Conservation (phyloP, 2,797 vertebrate species). For the Momotus momota region DNA sequence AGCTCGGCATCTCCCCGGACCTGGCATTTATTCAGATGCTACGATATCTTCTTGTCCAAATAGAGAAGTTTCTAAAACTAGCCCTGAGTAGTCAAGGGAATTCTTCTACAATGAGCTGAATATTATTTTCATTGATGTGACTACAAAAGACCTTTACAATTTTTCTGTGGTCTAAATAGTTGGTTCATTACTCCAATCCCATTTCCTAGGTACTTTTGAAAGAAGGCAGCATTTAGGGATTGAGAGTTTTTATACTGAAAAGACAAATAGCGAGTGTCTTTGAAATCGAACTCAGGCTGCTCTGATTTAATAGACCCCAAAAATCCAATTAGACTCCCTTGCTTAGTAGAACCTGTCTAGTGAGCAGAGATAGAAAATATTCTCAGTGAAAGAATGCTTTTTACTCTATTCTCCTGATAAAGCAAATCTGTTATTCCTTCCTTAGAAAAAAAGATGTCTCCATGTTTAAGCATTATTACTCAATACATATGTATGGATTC, state of each 20-base stretch:
- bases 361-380: background rate
- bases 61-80: conserved; percentile 22
- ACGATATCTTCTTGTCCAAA: conserved; percentile 8
- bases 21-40: conserved; percentile 20
- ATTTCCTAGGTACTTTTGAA: conserved; percentile 54
- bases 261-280: conserved; percentile 47
- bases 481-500: background rate
- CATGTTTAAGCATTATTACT: background rate
- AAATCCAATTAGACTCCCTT: conserved; percentile 61
- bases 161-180: conserved; percentile 23
- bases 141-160: conserved; percentile 59
- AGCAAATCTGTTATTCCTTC: conserved; percentile 48
- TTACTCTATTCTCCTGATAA: conserved; percentile 40
- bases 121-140: conserved; percentile 27
- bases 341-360: conserved; percentile 61
- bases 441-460: conserved; percentile 17
- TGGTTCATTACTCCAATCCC: conserved; percentile 26
- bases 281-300: conserved; percentile 15
- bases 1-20: background rate
- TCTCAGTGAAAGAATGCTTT: conserved; percentile 11
- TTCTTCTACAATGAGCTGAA: conserved; percentile 20
- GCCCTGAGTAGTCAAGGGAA: conserved; percentile 20
- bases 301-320: conserved; percentile 59
- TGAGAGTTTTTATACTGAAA: background rate
- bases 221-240: conserved; percentile 24